Evolutionary conservation across 2,797 vertebrate species (phyloP).

Genomic region (Fratercula arctica): DNA sequence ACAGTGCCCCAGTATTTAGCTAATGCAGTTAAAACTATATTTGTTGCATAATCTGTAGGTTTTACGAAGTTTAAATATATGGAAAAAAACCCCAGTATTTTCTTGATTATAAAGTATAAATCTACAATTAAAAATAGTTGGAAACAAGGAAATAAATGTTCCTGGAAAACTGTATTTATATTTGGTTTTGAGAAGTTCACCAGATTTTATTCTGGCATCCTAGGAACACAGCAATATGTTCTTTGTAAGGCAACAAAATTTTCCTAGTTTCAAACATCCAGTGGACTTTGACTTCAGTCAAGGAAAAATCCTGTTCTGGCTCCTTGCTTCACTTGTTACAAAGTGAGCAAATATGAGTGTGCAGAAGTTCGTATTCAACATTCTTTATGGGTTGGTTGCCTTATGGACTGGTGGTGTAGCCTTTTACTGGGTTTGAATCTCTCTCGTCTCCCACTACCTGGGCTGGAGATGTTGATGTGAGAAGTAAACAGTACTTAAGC

Average conservation of each 20-base stretch:
- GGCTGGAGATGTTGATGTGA: not conserved
- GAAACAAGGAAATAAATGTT: not conserved
- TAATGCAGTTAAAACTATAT: not conserved
- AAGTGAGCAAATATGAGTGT: not conserved
- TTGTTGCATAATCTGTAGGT: not conserved
- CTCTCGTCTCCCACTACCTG: not conserved
- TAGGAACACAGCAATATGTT: not conserved
- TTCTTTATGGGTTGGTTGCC: not conserved
- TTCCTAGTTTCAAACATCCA: not conserved
- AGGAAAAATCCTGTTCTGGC: not conserved
- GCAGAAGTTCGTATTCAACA: not conserved
- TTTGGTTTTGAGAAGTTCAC: not conserved
- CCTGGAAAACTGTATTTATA: not conserved
- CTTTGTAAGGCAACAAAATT: not conserved
- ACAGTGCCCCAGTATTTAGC: not conserved
- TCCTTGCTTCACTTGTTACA: not conserved
- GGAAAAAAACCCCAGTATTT: not conserved
- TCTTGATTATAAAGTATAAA: not conserved
- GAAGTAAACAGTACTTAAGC: not conserved
- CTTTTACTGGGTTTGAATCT: not conserved
- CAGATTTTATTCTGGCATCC: not conserved
- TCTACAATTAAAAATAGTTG: not conserved
- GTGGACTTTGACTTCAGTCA: not conserved
- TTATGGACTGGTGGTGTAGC: not conserved
- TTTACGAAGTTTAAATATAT: not conserved